Evolutionary conservation across 2,888 invertebrate species (phyloP).

Genomic region (Thymelicus acteon): DNA sequence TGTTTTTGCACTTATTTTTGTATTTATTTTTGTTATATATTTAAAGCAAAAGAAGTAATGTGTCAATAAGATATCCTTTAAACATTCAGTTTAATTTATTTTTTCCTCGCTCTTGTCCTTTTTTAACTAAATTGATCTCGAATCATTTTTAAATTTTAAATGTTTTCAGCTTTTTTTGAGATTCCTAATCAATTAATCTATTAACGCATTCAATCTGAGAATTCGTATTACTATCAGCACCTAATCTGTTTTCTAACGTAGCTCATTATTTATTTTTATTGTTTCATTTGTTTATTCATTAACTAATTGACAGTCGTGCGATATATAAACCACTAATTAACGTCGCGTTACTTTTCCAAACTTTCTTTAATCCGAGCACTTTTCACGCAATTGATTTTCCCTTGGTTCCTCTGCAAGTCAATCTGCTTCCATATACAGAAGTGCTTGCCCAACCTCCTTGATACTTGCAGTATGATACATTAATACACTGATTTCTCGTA

Average conservation of each 20-base stretch:
- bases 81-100: background rate
- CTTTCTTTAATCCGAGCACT: background rate
- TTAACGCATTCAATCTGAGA: too few relatives aligned
- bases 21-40: background rate
- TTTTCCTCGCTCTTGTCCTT: background rate
- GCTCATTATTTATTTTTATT: background rate
- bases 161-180: too few relatives aligned
- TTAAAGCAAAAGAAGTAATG: too few relatives aligned
- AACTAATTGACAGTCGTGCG: conserved; percentile 1
- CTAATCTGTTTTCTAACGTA: background rate
- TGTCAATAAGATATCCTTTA: too few relatives aligned
- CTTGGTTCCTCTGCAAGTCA: conserved; percentile 39
- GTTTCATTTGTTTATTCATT: conserved; percentile 3
- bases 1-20: background rate
- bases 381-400: conserved; percentile 33
- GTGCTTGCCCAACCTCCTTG: conserved; percentile 48
- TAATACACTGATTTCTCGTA: conserved; percentile 43
- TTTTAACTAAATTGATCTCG: background rate
- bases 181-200: too few relatives aligned
- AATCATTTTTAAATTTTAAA: too few relatives aligned
- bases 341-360: conserved; percentile 10
- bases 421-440: conserved; percentile 52
- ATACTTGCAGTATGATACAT: conserved; percentile 56
- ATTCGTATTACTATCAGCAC: too few relatives aligned
- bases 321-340: conserved; percentile 22